These are phyloP conservation scores for Cistogaster globosa DNA, from an alignment of 2,888 invertebrate genomes.

Conservation along the genomic window DNA sequence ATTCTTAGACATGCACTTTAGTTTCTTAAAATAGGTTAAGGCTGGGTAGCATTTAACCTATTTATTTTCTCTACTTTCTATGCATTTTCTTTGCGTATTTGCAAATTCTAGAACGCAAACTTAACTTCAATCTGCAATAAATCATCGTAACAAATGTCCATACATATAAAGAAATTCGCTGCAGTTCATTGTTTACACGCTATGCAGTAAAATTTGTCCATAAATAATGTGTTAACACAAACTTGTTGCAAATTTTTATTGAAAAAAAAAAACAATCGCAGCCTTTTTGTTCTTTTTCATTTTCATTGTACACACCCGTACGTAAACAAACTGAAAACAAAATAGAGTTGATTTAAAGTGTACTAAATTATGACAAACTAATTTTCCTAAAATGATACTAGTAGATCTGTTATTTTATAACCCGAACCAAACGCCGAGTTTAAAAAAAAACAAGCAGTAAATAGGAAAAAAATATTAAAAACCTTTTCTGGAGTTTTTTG, in stretches of 20 bases:
- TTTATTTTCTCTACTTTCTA: constrained; percentile 41
- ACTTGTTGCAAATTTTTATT: constrained; percentile 52
- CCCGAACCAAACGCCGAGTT: no score
- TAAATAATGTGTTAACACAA: neutral
- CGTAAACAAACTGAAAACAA: constrained; percentile 5
- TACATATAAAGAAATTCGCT: neutral
- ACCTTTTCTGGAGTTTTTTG: no score
- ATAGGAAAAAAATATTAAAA: no score
- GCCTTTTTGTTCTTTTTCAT: constrained; percentile 14
- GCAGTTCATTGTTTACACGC: no score
- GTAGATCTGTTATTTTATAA: no score
- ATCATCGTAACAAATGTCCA: neutral
- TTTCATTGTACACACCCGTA: neutral
- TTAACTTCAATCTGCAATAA: constrained; percentile 51
- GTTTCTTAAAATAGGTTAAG: constrained; percentile 65
- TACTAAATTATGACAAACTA: no score
- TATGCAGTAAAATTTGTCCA: no score
- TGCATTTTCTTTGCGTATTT: constrained; percentile 47
- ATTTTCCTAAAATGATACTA: no score
- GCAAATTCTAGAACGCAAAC: constrained; percentile 38
- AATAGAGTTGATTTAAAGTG: constrained; percentile 13
- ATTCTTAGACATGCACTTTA: constrained; percentile 7
- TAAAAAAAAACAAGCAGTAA: no score
- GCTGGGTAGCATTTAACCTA: constrained; percentile 67
- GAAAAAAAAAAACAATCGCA: constrained; percentile 36